Evolutionary conservation across 2,888 invertebrate genomes (phyloP).

Genomic region (Prosopocoilus inquinatus): DNA sequence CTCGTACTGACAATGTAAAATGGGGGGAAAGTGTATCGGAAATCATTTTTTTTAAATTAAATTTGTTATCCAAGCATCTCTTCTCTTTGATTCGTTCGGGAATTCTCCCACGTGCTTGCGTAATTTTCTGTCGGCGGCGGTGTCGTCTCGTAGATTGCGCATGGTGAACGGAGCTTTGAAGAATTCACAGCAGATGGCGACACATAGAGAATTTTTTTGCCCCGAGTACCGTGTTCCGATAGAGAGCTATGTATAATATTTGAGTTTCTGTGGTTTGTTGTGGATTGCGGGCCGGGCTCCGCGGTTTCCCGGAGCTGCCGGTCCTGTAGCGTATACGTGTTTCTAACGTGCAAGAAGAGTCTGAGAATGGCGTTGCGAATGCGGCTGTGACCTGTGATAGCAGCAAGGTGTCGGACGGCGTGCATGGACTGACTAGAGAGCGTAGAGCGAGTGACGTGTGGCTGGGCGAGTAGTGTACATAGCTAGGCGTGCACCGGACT

Average conservation of each 20-base stretch:
- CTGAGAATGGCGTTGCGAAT: constrained; percentile 21
- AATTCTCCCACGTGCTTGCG: too few relatives aligned
- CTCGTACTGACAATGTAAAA: too few relatives aligned
- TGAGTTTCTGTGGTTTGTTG: constrained; percentile 24
- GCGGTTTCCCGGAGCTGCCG: constrained; percentile 6
- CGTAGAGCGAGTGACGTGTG: constrained; percentile 8
- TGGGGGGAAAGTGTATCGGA: too few relatives aligned
- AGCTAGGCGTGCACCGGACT: constrained; percentile 40
- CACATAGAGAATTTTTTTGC: constrained; percentile 11
- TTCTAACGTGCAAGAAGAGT: constrained; percentile 16
- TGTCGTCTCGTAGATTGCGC: too few relatives aligned
- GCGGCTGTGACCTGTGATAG: constrained; percentile 19
- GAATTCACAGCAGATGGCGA: constrained; percentile 16
- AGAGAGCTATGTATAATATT: constrained; percentile 21
- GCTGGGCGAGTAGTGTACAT: constrained; percentile 41
- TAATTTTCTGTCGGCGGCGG: too few relatives aligned
- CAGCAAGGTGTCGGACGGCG: constrained; percentile 13
- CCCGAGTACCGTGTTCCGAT: constrained; percentile 15
- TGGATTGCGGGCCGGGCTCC: constrained; percentile 12
- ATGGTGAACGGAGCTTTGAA: neutral
- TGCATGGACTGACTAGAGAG: neutral
- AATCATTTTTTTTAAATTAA: too few relatives aligned
- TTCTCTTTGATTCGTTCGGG: too few relatives aligned
- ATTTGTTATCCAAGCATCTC: too few relatives aligned
- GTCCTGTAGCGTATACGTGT: constrained; percentile 22